Evolutionary conservation across 1,140 invertebrate species (phyloP).

Genomic region (Antheraea mylitta): DNA sequence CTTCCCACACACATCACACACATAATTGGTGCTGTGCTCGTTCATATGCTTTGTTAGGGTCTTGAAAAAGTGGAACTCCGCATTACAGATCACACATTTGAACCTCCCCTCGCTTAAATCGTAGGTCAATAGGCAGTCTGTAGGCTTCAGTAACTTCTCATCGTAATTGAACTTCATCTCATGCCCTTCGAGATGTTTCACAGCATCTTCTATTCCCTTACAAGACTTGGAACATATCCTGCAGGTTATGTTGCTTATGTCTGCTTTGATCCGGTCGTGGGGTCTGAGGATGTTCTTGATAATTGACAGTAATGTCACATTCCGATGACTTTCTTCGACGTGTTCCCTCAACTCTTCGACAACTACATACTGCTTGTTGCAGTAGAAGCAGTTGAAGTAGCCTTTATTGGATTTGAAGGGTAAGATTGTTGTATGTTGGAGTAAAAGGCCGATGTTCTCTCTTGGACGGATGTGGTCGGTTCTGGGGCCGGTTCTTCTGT

Average conservation of each 20-base stretch:
- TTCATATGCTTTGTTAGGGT: conserved; percentile 27
- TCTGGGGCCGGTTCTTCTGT: conserved; percentile 4
- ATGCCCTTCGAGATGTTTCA: conserved; percentile 21
- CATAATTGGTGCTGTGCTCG: conserved; percentile 25
- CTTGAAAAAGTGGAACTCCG: conserved; percentile 27
- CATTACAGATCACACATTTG: conserved; percentile 18
- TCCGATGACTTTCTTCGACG: conserved; percentile 9
- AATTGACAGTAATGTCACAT: conserved; percentile 14
- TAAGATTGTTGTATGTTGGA: conserved; percentile 22
- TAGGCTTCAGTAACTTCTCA: conserved; percentile 16
- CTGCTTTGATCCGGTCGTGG: conserved; percentile 19
- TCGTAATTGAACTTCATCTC: conserved; percentile 25
- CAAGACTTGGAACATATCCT: conserved; percentile 16
- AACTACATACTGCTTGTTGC: conserved; percentile 18
- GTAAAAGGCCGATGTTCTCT: conserved; percentile 17
- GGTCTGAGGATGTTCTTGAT: conserved; percentile 24
- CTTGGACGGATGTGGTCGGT: conserved; percentile 8
- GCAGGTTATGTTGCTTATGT: conserved; percentile 22
- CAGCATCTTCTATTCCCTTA: conserved; percentile 5
- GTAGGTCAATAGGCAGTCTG: conserved; percentile 20
- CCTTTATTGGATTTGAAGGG: conserved; percentile 24
- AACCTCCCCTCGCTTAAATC: conserved; percentile 22
- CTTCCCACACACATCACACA: conserved; percentile 25
- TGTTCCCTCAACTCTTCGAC: conserved; percentile 17
- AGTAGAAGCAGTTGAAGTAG: conserved; percentile 27